These are phyloP conservation scores for Okamejei kenojei DNA, from an alignment of 2,797 vertebrate genomes.

Conservation along the genomic window DNA sequence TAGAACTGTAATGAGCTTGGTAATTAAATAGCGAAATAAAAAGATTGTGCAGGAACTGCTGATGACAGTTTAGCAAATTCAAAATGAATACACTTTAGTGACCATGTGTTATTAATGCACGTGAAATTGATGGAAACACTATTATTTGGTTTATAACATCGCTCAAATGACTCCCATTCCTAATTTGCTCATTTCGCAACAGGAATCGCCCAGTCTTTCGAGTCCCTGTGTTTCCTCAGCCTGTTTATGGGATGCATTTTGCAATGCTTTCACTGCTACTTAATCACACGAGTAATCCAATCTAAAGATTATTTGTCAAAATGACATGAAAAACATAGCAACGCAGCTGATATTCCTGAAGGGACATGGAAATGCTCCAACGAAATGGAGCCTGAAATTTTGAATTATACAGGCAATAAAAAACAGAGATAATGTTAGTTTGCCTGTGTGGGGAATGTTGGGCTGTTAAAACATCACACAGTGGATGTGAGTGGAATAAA, in stretches of 20 bases:
- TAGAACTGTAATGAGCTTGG: not conserved
- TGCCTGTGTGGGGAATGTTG: not conserved
- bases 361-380: not conserved
- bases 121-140: constrained; percentile 28
- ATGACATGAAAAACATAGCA: not conserved
- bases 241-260: constrained; percentile 1
- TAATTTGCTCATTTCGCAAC: constrained; percentile 15
- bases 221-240: constrained; percentile 24
- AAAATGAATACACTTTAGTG: not conserved
- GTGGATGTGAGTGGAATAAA: too few species aligned
- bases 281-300: not conserved
- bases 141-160: not conserved
- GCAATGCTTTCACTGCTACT: not conserved
- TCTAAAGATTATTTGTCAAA: not conserved
- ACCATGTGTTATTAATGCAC: not conserved
- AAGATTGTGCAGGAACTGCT: not conserved
- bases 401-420: not conserved
- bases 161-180: not conserved
- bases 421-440: not conserved
- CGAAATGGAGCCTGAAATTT: not conserved
- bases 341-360: not conserved
- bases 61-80: not conserved
- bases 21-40: not conserved
- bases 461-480: too few species aligned
- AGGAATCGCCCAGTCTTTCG: not conserved